Conservation (phyloP, 2,888 invertebrate genomes). For the Coleophora deauratella region DNA sequence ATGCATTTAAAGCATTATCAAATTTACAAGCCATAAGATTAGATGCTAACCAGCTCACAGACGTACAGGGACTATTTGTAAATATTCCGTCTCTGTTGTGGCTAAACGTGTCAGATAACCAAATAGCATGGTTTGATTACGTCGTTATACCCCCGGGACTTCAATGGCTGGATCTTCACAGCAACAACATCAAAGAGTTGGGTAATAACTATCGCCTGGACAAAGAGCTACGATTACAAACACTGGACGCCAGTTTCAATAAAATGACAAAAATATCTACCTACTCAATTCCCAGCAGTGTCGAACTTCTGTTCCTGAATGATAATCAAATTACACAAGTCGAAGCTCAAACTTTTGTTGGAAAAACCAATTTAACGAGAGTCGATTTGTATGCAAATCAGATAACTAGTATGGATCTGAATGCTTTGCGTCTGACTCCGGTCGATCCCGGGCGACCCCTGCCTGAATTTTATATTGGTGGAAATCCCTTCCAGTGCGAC, state of each 20-base stretch:
- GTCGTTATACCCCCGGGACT: conserved; percentile 85
- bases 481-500: conserved; percentile 95
- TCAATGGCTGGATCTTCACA: conserved; percentile 92
- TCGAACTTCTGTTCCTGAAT: conserved; percentile 89
- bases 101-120: conserved; percentile 94
- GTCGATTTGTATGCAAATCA: conserved; percentile 95
- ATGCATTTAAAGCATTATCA: conserved; percentile 85
- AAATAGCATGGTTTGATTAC: conserved; percentile 91
- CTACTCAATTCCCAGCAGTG: conserved; percentile 85
- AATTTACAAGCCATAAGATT: conserved; percentile 89
- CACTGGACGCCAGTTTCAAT: conserved; percentile 93
- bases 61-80: conserved; percentile 88
- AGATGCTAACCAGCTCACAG: conserved; percentile 87
- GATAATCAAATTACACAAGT: conserved; percentile 90
- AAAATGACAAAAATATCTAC: conserved; percentile 84
- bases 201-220: conserved; percentile 83
- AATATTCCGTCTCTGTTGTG: conserved; percentile 88
- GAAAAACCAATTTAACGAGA: conserved; percentile 89
- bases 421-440: conserved; percentile 87
- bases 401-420: conserved; percentile 91
- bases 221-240: conserved; percentile 83
- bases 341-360: conserved; percentile 91
- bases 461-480: conserved; percentile 94
- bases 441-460: conserved; percentile 83
- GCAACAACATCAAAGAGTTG: conserved; percentile 86